These are phyloP conservation scores for Microcebus ravelobensis DNA, from an alignment of 2,113 vertebrate species.

Conservation along the genomic window DNA sequence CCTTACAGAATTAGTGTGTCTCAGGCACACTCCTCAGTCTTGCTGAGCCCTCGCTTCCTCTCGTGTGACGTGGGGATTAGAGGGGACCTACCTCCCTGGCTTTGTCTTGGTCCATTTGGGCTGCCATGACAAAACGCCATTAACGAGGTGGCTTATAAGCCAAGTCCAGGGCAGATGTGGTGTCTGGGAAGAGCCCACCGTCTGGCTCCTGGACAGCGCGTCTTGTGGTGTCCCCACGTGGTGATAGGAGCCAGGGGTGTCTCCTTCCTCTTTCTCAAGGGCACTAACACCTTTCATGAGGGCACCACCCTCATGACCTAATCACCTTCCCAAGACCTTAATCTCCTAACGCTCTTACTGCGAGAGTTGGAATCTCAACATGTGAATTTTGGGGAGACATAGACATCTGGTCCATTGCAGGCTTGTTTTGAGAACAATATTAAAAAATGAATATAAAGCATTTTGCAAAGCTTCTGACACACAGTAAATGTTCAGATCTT, in stretches of 20 bases:
- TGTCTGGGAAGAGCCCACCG: not conserved
- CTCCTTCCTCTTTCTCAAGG: not conserved
- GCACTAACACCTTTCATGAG: not conserved
- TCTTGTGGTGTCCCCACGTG: not conserved
- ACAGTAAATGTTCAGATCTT: not conserved
- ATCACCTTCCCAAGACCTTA: not conserved
- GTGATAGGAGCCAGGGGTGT: not conserved
- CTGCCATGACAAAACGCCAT: not conserved
- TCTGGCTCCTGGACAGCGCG: not conserved
- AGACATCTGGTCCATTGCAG: not conserved
- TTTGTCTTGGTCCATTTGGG: not conserved
- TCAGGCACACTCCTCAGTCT: accelerated
- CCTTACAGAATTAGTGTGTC: not conserved
- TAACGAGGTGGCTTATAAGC: not conserved
- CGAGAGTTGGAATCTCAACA: not conserved
- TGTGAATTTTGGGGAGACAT: too few species aligned
- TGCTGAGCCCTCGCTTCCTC: not conserved
- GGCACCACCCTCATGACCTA: not conserved
- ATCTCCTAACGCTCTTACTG: not conserved
- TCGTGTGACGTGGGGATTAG: not conserved
- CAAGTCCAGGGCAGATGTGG: not conserved
- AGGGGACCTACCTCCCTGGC: not conserved
- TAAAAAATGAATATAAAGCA: not conserved
- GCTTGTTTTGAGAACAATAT: not conserved
- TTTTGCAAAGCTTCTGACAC: not conserved